Conservation (phyloP, 2,888 invertebrate species). For the Aporophyla lueneburgensis region DNA sequence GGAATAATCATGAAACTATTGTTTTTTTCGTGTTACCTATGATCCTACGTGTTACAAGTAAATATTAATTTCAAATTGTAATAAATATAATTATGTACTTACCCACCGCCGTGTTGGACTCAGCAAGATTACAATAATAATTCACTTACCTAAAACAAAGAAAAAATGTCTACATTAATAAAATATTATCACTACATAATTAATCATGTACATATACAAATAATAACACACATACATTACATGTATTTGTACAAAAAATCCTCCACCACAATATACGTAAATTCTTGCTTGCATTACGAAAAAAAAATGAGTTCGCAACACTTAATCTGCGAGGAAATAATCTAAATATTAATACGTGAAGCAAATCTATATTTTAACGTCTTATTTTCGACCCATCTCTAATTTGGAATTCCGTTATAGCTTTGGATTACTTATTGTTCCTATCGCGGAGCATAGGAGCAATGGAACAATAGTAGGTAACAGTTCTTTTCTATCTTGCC, state of each 20-base stretch:
- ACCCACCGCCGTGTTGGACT: not conserved
- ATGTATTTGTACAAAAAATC: not conserved
- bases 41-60: too few species aligned
- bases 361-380: too few species aligned
- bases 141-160: constrained; percentile 73
- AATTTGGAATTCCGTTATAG: too few species aligned
- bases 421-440: too few species aligned
- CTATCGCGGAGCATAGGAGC: too few species aligned
- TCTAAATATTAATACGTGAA: too few species aligned
- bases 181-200: not conserved
- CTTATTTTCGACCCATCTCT: too few species aligned
- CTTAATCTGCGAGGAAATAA: not conserved
- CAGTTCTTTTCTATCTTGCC: not conserved
- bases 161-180: not conserved
- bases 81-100: constrained; percentile 17
- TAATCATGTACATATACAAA: not conserved
- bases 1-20: not conserved
- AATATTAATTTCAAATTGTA: not conserved
- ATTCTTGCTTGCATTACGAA: constrained; percentile 19
- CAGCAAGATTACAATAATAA: not conserved
- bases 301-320: not conserved
- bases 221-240: too few species aligned
- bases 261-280: not conserved
- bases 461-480: not conserved
- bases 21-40: not conserved